A percentile compares a stretch with the other conserved stretches of the same genome.
phyloP scores from a whole-genome alignment of 2,797 vertebrate species.

The Nasua narica region DNA sequence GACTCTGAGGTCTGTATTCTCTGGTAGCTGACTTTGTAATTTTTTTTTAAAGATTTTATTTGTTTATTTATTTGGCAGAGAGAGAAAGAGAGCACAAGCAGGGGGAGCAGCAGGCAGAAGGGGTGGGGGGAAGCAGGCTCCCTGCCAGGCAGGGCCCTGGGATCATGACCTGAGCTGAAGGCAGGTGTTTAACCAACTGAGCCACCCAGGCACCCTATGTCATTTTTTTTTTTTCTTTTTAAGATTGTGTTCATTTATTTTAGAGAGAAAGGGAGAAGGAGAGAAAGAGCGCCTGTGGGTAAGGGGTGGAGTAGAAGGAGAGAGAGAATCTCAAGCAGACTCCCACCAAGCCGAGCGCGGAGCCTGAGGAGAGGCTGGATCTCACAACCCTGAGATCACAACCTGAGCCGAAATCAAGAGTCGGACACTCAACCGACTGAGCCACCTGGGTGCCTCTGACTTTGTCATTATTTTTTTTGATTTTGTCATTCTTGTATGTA shows the following conservation, averaged over 20 bases:
- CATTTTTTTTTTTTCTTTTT: too few relatives aligned
- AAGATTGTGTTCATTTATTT: too few relatives aligned
- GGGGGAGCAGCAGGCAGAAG: background rate
- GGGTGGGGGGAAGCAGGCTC: background rate
- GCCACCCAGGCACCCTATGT: too few relatives aligned
- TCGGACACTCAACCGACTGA: background rate
- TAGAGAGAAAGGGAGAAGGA: background rate
- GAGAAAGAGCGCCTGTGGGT: background rate
- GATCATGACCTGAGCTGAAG: too few relatives aligned
- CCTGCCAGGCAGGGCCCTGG: background rate
- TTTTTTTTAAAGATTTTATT: background rate
- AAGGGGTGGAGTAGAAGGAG: background rate
- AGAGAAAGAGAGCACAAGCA: background rate
- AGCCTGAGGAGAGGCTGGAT: background rate
- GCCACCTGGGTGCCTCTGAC: background rate
- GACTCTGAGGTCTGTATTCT: background rate
- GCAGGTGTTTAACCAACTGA: too few relatives aligned
- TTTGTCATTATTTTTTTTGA: background rate
- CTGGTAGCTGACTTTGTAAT: background rate
- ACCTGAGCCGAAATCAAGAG: background rate
- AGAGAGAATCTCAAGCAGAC: background rate
- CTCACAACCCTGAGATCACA: background rate
- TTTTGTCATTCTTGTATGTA: background rate
- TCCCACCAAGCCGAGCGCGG: rapidly evolving
- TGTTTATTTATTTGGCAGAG: background rate